Evolutionary conservation across 2,113 vertebrate genomes (phyloP).

Genomic region (Pantherophis guttatus): DNA sequence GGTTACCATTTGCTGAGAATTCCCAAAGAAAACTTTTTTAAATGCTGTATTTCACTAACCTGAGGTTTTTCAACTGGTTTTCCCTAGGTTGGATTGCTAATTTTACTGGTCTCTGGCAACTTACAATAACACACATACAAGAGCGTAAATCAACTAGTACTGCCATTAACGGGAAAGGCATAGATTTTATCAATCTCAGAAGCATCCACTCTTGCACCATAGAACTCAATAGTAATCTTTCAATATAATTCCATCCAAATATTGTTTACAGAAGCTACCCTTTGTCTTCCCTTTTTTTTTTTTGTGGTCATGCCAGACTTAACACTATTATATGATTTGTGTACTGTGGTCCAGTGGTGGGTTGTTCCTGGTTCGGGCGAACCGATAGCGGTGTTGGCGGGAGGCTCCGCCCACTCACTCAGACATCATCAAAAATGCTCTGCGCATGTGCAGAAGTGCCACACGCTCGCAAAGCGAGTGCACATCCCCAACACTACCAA

Average conservation of each 20-base stretch:
- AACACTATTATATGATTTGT: background rate
- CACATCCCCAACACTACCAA: no score
- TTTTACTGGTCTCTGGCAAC: background rate
- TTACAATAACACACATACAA: background rate
- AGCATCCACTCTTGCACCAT: background rate
- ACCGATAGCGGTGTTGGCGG: no score
- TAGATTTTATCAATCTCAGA: background rate
- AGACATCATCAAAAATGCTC: no score
- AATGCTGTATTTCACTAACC: background rate
- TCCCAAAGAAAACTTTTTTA: background rate
- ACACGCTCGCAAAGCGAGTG: no score
- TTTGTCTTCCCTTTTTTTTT: background rate
- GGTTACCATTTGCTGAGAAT: background rate
- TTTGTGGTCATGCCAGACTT: background rate
- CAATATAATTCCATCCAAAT: background rate
- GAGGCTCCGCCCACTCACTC: no score
- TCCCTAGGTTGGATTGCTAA: background rate
- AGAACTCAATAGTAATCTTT: background rate
- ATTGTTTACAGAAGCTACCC: background rate
- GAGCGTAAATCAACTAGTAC: background rate
- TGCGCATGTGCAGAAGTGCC: no score
- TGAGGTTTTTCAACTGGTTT: background rate
- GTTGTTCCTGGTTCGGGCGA: no score
- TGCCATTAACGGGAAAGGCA: background rate
- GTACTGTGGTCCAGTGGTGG: background rate